Conservation (phyloP, 1,140 invertebrate species). For the Steinernema khuongi region DNA sequence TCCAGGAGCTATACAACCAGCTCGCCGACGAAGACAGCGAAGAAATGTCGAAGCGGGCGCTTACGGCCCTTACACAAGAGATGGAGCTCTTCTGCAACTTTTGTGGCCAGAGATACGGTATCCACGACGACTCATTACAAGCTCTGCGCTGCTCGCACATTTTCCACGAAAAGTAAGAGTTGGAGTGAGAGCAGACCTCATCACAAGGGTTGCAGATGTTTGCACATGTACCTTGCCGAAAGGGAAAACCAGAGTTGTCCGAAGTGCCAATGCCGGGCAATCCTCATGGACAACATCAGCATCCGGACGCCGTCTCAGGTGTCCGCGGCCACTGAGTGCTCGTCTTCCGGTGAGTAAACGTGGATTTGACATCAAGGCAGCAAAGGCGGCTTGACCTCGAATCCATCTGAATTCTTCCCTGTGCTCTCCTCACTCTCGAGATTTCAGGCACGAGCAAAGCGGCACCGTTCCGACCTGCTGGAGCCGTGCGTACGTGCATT, state of each 20-base stretch:
- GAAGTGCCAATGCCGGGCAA: conserved; percentile 39
- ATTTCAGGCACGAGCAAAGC: neutral
- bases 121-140: conserved; percentile 51
- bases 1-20: conserved; percentile 53
- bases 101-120: conserved; percentile 55
- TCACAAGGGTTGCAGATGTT: conserved; percentile 41
- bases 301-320: conserved; percentile 28
- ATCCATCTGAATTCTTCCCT: no score
- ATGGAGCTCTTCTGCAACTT: conserved; percentile 59
- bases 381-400: no score
- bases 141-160: conserved; percentile 57
- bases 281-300: conserved; percentile 39
- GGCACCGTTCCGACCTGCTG: neutral
- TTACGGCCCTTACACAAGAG: conserved; percentile 49
- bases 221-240: conserved; percentile 35
- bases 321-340: neutral
- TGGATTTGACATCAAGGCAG: neutral
- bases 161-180: conserved; percentile 55
- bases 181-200: no score
- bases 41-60: conserved; percentile 42
- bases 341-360: neutral
- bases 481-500: neutral
- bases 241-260: conserved; percentile 40
- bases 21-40: conserved; percentile 52
- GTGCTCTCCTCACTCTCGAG: no score